Conservation (phyloP, 1,140 invertebrate genomes). For the Tyrophagus putrescentiae region DNA sequence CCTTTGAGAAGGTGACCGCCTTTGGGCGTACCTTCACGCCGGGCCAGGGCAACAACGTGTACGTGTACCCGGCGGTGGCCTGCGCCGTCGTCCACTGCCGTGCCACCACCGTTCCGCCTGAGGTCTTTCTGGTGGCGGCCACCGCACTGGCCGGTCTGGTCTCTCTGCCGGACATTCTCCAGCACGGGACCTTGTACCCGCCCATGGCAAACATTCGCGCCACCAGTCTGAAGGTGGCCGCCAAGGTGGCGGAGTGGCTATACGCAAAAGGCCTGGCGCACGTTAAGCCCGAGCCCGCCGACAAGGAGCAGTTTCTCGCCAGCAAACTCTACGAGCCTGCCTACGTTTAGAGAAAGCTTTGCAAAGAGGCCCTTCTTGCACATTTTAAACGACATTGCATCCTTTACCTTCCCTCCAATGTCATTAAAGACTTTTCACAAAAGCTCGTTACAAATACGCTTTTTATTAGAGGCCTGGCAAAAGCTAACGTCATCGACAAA, state of each 20-base stretch:
- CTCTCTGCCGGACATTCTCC: conserved; percentile 57
- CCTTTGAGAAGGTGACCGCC: conserved; percentile 62
- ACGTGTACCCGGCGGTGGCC: conserved; percentile 87
- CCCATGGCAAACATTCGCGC: conserved; percentile 69
- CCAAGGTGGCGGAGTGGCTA: conserved; percentile 66
- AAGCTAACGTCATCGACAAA: no score
- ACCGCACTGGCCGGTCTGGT: conserved; percentile 68
- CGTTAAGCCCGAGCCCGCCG: conserved; percentile 39
- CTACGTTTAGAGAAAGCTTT: no score
- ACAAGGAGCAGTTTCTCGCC: conserved; percentile 39
- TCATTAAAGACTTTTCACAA: no score
- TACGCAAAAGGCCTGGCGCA: conserved; percentile 48
- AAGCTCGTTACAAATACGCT: no score
- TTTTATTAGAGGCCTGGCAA: no score
- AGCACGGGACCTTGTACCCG: conserved; percentile 81
- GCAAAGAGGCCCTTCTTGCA: no score
- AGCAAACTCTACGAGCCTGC: conserved; percentile 38
- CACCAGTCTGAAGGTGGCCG: conserved; percentile 74
- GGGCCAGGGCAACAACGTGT: conserved; percentile 90
- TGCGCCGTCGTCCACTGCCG: conserved; percentile 61
- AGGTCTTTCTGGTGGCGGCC: conserved; percentile 75
- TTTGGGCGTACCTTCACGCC: conserved; percentile 64
- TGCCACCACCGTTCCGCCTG: conserved; percentile 72
- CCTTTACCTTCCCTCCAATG: no score
- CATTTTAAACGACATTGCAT: no score